phyloP scores from a whole-genome alignment of 2,888 invertebrate species.

The Catocala nupta region DNA sequence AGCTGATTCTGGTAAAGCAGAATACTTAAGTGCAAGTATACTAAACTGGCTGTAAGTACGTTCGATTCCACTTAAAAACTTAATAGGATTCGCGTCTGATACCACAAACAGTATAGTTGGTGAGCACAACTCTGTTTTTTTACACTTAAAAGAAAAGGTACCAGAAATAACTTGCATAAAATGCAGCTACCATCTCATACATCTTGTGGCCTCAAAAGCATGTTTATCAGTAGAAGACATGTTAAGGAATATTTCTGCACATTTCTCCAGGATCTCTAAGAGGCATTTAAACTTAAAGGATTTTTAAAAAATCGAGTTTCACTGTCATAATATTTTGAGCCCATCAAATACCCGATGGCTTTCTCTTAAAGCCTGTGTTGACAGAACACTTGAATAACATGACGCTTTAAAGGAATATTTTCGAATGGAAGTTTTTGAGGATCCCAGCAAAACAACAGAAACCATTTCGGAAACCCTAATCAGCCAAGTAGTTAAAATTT shows the following conservation, averaged over 20 bases:
- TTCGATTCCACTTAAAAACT: slow-evolving; percentile 48
- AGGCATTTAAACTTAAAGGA: slow-evolving; percentile 5
- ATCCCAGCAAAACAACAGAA: slow-evolving; percentile 18
- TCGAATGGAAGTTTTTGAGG: slow-evolving; percentile 12
- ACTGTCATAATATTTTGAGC: slow-evolving; percentile 4
- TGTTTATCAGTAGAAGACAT: slow-evolving; percentile 57
- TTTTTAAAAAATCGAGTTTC: background rate
- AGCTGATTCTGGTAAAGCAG: slow-evolving; percentile 35
- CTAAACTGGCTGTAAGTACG: slow-evolving; percentile 30
- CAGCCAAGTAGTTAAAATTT: slow-evolving; percentile 6
- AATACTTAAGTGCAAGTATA: slow-evolving; percentile 32
- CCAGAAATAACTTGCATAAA: slow-evolving; percentile 57
- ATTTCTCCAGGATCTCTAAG: slow-evolving; percentile 4
- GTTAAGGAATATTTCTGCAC: slow-evolving; percentile 22
- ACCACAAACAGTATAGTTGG: slow-evolving; percentile 62
- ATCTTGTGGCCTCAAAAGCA: slow-evolving; percentile 58
- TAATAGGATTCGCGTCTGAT: slow-evolving; percentile 59
- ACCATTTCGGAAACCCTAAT: background rate
- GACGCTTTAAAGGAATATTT: slow-evolving; percentile 10
- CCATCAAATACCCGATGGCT: slow-evolving; percentile 2
- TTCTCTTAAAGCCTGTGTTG: slow-evolving; percentile 1
- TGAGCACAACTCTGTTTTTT: slow-evolving; percentile 54
- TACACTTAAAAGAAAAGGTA: slow-evolving; percentile 31
- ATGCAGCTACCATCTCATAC: slow-evolving; percentile 61
- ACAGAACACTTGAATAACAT: slow-evolving; percentile 15